phyloP scores from a whole-genome alignment of 2,888 invertebrate species.

The Anaspis maculata region DNA sequence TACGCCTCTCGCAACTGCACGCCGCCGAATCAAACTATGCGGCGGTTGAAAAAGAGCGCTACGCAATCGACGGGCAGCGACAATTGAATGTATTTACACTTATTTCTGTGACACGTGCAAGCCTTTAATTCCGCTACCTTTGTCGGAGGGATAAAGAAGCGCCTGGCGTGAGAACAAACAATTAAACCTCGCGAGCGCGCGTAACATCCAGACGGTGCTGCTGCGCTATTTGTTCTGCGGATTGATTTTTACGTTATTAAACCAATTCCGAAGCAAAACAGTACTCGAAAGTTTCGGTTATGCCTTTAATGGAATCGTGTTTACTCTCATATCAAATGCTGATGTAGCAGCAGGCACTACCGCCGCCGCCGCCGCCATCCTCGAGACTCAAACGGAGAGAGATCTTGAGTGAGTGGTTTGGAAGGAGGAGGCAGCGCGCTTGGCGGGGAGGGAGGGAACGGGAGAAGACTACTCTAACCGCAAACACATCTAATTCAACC shows the following conservation, averaged over 20 bases:
- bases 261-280: constrained; percentile 8
- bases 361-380: constrained; percentile 8
- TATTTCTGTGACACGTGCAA: too few relatives aligned
- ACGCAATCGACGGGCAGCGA: too few relatives aligned
- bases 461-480: constrained; percentile 20
- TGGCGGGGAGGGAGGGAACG: constrained; percentile 5
- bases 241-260: constrained; percentile 8
- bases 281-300: constrained; percentile 20
- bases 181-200: too few relatives aligned
- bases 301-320: constrained; percentile 31
- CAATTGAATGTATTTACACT: too few relatives aligned
- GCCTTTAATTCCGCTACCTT: too few relatives aligned
- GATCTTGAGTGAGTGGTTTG: constrained; percentile 14
- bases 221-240: too few relatives aligned
- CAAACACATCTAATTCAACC: constrained; percentile 24
- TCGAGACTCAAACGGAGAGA: constrained; percentile 18
- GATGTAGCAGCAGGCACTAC: constrained; percentile 20
- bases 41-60: too few relatives aligned
- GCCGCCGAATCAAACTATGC: too few relatives aligned
- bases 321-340: constrained; percentile 34
- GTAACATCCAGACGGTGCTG: too few relatives aligned
- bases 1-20: too few relatives aligned
- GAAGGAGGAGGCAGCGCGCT: background rate
- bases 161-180: too few relatives aligned
- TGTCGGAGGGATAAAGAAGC: too few relatives aligned